Evolutionary conservation across 2,113 vertebrate species (phyloP).

Genomic region (Muscicapa adusta): DNA sequence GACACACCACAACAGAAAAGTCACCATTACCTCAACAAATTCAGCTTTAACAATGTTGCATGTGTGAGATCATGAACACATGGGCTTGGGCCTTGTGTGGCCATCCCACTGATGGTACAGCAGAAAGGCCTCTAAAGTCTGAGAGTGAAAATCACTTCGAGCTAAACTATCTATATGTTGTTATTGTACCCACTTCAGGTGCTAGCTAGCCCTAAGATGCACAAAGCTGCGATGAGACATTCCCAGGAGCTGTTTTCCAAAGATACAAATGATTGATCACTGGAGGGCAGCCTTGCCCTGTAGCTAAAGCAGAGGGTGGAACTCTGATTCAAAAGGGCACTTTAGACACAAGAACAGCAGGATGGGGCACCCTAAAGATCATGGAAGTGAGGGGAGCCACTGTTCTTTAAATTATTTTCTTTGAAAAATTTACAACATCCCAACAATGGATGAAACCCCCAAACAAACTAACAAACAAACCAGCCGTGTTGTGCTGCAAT

Average conservation of each 20-base stretch:
- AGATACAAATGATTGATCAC: background rate
- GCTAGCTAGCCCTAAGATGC: background rate
- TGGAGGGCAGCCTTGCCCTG: slow-evolving; percentile 27
- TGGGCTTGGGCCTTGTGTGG: background rate
- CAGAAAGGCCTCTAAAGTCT: background rate
- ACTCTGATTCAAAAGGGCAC: background rate
- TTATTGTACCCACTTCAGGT: background rate
- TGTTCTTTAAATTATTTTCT: background rate
- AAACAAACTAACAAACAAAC: background rate
- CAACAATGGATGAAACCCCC: rapidly evolving
- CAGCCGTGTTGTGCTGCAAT: background rate
- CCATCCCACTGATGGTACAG: background rate
- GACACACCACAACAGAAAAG: background rate
- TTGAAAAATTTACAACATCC: background rate
- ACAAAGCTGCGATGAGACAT: background rate
- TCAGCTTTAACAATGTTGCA: background rate
- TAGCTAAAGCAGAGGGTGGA: background rate
- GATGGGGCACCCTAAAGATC: background rate
- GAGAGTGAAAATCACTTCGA: background rate
- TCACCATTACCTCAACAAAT: background rate
- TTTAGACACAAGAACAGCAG: background rate
- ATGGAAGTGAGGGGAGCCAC: background rate
- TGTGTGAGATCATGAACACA: background rate
- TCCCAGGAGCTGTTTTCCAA: background rate
- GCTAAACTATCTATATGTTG: background rate